A percentile compares a stretch with the other conserved stretches of the same genome.
Conservation (phyloP, 1,140 invertebrate species). For the Acyrthosiphon pisum region DNA sequence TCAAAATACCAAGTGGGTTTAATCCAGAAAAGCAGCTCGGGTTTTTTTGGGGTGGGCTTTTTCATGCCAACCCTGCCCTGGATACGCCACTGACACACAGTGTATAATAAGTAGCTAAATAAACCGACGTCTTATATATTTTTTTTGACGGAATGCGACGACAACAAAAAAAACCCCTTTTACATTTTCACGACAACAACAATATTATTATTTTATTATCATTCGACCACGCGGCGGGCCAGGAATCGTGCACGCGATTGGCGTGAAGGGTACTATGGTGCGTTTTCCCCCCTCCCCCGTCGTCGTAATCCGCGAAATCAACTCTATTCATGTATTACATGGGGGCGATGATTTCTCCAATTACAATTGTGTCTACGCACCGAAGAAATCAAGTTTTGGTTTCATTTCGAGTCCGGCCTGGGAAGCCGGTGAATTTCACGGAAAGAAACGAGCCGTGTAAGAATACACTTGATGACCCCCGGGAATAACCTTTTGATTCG, state of each 20-base stretch:
- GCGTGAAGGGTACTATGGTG: neutral
- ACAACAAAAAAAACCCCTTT: no score
- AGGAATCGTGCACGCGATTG: neutral
- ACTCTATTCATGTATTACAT: neutral
- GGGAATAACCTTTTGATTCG: conserved; percentile 54
- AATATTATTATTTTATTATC: neutral
- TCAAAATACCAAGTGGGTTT: no score
- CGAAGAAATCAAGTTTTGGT: conserved; percentile 23
- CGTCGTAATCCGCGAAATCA: neutral
- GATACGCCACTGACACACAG: neutral
- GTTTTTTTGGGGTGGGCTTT: no score
- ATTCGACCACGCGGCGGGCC: neutral
- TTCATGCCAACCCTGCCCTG: no score
- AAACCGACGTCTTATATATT: neutral
- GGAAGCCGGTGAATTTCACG: conserved; percentile 29
- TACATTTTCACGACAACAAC: no score
- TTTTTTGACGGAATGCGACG: no score
- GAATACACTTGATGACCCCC: conserved; percentile 36
- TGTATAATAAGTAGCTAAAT: neutral
- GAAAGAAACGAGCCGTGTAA: conserved; percentile 31
- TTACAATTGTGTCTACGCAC: conserved; percentile 18
- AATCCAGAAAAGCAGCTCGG: no score
- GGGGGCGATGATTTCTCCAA: conserved; percentile 5
- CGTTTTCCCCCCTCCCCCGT: neutral
- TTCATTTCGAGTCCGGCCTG: neutral